Evolutionary conservation across 2,113 vertebrate species (phyloP), one percentile per base, ranked within the genome.

Genomic region (Edolisoma coerulescens): DNA sequence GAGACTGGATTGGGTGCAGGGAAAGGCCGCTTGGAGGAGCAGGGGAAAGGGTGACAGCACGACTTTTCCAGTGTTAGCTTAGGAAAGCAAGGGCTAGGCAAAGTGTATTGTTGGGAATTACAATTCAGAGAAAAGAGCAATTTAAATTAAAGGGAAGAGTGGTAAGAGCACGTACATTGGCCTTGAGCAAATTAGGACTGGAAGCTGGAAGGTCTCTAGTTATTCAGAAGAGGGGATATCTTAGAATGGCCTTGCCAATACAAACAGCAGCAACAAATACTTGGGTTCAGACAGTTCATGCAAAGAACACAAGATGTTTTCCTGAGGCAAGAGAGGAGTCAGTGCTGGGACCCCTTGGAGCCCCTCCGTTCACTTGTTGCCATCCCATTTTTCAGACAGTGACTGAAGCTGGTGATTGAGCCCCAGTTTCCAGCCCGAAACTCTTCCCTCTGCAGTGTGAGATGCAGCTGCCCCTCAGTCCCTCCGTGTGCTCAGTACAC

Each of bases 291-390:
- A 19, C 27, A 59, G 70, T n/a, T 67, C 7, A 19, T 16, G 32
- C 24, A 44, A 79, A 61, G 61, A 90, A 50, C 6, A 9, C 0
- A 0, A 0, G 7, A 1, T 0, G 3, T 63, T 63, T 57, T 57
- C 37, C 27, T 67, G 56, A 21, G 35, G 19, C 23, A 50, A 42
- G n/a, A 42, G 41, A 39, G 65, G 39, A 11, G 37, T 45, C 22
- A 6, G 3, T 28, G 41, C 78, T 47, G 14, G 26, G 41, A 30
- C 13, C 33, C 20, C 13, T 41, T 3, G 4, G 10, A 53, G 24
- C 22, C 42, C 16, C 22, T 75, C 70, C 37, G 10, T 22, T 19
- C 1, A 0, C 21, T 16, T 50, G 24, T 35, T 44, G 45, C 33
- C 27, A 32, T 26, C 33, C 35, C 15, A 9, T 13, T 85, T 45